Evolutionary conservation across 1,140 invertebrate genomes (phyloP).

Genomic region (Atta cephalotes): DNA sequence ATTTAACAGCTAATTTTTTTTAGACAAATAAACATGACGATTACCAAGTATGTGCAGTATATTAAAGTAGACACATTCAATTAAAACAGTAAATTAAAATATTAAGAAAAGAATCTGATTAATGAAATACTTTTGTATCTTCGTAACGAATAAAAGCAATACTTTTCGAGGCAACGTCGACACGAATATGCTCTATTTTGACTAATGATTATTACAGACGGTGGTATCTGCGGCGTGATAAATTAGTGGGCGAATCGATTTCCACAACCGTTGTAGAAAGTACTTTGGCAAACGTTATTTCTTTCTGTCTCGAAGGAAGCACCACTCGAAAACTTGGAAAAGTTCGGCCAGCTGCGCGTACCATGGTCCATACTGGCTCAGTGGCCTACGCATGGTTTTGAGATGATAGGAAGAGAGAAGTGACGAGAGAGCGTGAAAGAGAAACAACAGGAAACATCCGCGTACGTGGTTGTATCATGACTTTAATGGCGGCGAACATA

Average conservation of each 20-base stretch:
- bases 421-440: background rate
- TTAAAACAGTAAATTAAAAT: background rate
- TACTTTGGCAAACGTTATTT: slow-evolving; percentile 65
- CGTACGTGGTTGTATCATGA: slow-evolving; percentile 63
- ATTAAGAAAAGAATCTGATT: background rate
- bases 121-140: background rate
- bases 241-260: slow-evolving; percentile 52
- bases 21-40: background rate
- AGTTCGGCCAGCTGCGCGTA: slow-evolving; percentile 62
- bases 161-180: slow-evolving; percentile 1
- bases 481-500: slow-evolving; percentile 74
- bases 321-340: slow-evolving; percentile 60
- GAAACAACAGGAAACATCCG: slow-evolving; percentile 24
- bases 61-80: background rate
- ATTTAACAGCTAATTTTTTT: background rate
- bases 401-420: background rate
- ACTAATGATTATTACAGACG: slow-evolving; percentile 36
- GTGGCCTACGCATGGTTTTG: slow-evolving; percentile 2
- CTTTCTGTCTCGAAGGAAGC: slow-evolving; percentile 48
- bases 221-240: slow-evolving; percentile 44
- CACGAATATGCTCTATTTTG: slow-evolving; percentile 17
- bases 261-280: slow-evolving; percentile 54
- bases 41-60: background rate
- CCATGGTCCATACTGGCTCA: slow-evolving; percentile 29
- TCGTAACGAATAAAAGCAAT: background rate